These are phyloP conservation scores for Prolemur simus DNA, from an alignment of 2,113 vertebrate genomes.

Conservation along the genomic window DNA sequence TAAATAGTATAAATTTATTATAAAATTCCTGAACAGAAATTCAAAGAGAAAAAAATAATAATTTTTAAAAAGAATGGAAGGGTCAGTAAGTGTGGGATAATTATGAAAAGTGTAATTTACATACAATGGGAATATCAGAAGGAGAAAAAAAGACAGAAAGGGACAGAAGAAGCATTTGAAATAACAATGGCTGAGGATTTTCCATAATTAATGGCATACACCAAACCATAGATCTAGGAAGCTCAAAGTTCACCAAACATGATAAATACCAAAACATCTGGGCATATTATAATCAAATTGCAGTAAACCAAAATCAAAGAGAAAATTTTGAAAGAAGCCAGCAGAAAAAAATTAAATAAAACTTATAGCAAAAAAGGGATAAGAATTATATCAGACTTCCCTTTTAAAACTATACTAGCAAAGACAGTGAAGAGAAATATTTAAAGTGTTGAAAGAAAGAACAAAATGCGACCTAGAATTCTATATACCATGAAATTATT, in stretches of 20 bases:
- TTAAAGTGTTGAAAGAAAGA: not conserved
- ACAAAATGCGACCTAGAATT: not conserved
- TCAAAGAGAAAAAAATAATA: not conserved
- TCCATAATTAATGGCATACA: not conserved
- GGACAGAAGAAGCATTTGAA: not conserved
- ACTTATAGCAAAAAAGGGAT: not conserved
- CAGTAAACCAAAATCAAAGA: not conserved
- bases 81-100: not conserved
- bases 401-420: not conserved
- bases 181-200: not conserved
- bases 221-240: not conserved
- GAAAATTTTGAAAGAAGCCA: not conserved
- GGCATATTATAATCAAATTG: not conserved
- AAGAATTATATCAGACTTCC: not conserved
- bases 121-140: not conserved
- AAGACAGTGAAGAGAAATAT: not conserved
- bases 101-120: not conserved
- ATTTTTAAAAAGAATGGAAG: not conserved
- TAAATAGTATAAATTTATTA: not conserved
- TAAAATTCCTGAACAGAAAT: conserved; percentile 1
- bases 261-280: not conserved
- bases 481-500: not conserved
- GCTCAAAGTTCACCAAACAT: not conserved
- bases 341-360: not conserved
- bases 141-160: not conserved